phyloP scores from a whole-genome alignment of 1,140 invertebrate species.

The Leptopilina boulardi region DNA sequence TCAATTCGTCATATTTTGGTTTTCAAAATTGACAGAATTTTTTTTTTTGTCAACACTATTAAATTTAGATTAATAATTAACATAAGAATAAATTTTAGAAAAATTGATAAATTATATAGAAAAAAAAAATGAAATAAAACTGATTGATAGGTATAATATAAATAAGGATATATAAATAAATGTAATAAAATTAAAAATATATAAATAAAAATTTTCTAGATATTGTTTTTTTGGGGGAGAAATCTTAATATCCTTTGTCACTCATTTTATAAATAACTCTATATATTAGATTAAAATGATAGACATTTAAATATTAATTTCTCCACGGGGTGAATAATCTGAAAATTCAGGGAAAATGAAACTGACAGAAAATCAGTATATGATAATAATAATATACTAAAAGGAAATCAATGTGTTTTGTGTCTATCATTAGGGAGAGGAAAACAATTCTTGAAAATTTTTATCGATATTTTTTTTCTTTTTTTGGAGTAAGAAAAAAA shows the following conservation, averaged over 20 bases:
- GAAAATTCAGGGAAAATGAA: neutral
- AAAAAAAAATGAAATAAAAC: no score
- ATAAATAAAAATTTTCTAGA: no score
- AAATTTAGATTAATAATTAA: no score
- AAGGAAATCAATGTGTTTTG: neutral
- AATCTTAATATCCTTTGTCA: neutral
- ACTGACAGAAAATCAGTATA: neutral
- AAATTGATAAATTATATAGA: no score
- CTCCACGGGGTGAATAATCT: conserved; percentile 10
- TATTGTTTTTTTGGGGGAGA: no score
- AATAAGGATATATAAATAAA: no score
- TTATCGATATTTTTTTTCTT: neutral
- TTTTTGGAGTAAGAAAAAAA: neutral
- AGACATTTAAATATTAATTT: neutral
- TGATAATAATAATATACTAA: neutral
- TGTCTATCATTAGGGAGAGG: neutral
- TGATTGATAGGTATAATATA: no score
- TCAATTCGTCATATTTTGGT: no score
- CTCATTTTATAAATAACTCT: neutral
- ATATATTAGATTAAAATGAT: neutral
- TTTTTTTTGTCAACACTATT: no score
- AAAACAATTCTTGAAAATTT: neutral
- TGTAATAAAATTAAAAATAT: no score
- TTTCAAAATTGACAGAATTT: no score
- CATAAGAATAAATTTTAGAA: no score